Conservation (phyloP, 2,888 invertebrate genomes). For the Cerceris ruficornis region DNA sequence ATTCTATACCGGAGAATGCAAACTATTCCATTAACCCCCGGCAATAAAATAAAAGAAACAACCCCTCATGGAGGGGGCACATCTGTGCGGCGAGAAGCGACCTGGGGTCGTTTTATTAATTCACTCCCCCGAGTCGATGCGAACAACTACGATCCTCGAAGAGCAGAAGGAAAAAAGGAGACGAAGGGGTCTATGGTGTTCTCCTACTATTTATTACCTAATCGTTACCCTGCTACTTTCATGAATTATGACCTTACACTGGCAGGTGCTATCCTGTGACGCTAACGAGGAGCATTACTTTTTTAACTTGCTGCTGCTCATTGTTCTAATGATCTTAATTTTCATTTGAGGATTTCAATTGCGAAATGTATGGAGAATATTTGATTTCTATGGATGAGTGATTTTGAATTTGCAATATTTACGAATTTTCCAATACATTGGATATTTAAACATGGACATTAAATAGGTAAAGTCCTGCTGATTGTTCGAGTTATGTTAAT, state of each 20-base stretch:
- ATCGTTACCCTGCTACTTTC: constrained; percentile 67
- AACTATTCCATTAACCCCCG: constrained; percentile 75
- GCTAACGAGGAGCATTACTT: no score
- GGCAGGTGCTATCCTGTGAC: constrained; percentile 51
- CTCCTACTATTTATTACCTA: constrained; percentile 77
- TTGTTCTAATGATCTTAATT: no score
- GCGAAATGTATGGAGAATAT: no score
- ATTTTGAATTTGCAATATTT: no score
- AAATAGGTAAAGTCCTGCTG: no score
- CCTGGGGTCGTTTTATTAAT: constrained; percentile 80
- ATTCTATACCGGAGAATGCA: constrained; percentile 61
- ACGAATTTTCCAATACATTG: no score
- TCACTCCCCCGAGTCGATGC: constrained; percentile 75
- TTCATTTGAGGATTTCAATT: no score
- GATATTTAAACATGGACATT: no score
- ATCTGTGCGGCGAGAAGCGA: constrained; percentile 71
- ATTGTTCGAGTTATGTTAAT: no score
- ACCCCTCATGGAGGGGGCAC: constrained; percentile 67
- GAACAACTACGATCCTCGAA: constrained; percentile 58
- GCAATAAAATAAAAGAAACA: constrained; percentile 79
- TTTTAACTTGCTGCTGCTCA: no score
- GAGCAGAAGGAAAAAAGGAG: constrained; percentile 30
- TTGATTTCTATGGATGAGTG: no score
- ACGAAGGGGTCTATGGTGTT: constrained; percentile 63
- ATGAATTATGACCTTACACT: constrained; percentile 58